Base-by-base conservation (phyloP, 2,888 invertebrate species). In the Parthenolecanium corni region DNA sequence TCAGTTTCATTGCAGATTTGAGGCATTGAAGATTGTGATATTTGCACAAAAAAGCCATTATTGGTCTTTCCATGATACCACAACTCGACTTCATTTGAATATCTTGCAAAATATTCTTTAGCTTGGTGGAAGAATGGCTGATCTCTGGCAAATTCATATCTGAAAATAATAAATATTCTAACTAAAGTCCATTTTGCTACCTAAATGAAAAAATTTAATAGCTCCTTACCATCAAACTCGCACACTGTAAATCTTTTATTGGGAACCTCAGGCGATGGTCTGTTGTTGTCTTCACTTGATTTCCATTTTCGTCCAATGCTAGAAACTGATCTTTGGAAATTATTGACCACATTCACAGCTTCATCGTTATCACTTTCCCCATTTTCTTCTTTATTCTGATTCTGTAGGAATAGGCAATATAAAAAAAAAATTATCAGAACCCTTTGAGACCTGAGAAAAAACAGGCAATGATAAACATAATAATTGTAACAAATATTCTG, bases 71-170 rank as follows among this genome's bases (percentile, higher is more conserved):
- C 67, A 89, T 76, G n/a, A n/a, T 51, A 24, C 12, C 21, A 18
- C 51, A 24, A 51, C 2, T 38, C 14, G 36, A 47, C n/a, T 47
- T 49, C 78, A 77, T 38, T 11, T 36, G 42, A 5, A 61, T 31
- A 38, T 61, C 61, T 16, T 61, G 18, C 81, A 85, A 46, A 87
- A 86, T 68, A 92, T 76, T 85, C 65, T 88, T 85, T 40, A 95
- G 79, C 23, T 90, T 87, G 21, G 86, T 82, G 46, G 94, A 94
- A 1, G 94, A 94, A 73, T 92, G 88, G 64, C 91, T 89, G 0
- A 95, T 77, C 6, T 94, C 76, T 36, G 63, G 46, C 21, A 54
- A 47, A 20, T 40, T 47, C 11, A 20, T 20, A 47, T 46, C 63
- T 63, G 62, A 9, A 23, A 18, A 56, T 16, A 3, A 42, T 56